Percentiles rank a stretch among this genome's conserved stretches.
Evolutionary conservation across 30 jellyfish, hydroid and myxozoan genomes (phyloP).

Genomic region (Haliclystus octoradiatus): DNA sequence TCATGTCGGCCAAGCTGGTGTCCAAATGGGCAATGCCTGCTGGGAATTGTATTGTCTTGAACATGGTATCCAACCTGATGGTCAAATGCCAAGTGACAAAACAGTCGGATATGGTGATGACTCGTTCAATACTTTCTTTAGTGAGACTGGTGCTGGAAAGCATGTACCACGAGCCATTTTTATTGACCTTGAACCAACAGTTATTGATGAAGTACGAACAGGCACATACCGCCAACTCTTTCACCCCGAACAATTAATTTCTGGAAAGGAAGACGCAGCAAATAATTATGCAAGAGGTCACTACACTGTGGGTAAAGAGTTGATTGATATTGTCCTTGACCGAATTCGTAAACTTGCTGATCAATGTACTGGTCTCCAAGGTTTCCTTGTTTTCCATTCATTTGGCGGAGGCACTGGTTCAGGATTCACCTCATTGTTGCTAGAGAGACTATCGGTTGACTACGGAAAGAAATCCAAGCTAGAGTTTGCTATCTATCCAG

Average conservation of each 20-base stretch:
- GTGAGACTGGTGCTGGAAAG: constrained; percentile 43
- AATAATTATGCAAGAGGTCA: too few relatives aligned
- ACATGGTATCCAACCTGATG: constrained; percentile 27
- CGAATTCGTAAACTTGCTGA: too few relatives aligned
- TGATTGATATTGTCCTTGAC: constrained; percentile 17
- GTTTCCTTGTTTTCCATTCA: constrained; percentile 22
- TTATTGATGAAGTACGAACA: constrained; percentile 20
- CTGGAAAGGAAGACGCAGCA: constrained; percentile 9
- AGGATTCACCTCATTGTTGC: constrained; percentile 16
- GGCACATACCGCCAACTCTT: too few relatives aligned
- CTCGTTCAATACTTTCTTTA: too few relatives aligned
- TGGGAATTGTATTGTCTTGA: too few relatives aligned
- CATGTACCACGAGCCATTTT: constrained; percentile 41
- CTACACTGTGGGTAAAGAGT: constrained; percentile 31
- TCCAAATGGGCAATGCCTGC: too few relatives aligned
- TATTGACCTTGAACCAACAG: constrained; percentile 39
- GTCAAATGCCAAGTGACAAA: constrained; percentile 45
- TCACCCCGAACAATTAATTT: constrained; percentile 1
- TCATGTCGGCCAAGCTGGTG: too few relatives aligned
- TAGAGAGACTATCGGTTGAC: constrained; percentile 15
- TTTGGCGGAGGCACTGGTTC: constrained; percentile 18
- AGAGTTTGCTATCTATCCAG: too few relatives aligned
- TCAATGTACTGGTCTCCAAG: too few relatives aligned
- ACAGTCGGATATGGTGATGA: constrained; percentile 37
- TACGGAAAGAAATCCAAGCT: too few relatives aligned